Percentiles rank a stretch among this genome's conserved stretches.
phyloP scores from a whole-genome alignment of 2,888 invertebrate species.

The Drosophila bunnanda region DNA sequence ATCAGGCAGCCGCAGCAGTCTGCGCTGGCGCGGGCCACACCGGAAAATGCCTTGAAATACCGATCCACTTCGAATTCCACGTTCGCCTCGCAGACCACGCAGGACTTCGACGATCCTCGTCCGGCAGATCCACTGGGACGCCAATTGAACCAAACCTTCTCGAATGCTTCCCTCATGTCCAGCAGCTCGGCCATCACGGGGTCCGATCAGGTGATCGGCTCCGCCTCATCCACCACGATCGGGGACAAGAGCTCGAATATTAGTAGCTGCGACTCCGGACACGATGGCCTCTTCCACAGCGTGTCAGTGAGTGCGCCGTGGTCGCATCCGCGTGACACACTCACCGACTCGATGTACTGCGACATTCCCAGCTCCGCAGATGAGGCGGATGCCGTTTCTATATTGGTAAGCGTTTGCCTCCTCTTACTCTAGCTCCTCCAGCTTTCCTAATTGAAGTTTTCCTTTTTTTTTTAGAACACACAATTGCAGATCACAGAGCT shows the following conservation, averaged over 20 bases:
- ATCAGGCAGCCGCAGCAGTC: conserved; percentile 50
- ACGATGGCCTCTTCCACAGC: conserved; percentile 80
- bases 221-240: conserved; percentile 62
- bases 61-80: conserved; percentile 66
- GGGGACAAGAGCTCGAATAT: conserved; percentile 75
- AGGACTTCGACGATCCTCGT: conserved; percentile 17
- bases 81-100: conserved; percentile 53
- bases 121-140: conserved; percentile 48
- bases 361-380: conserved; percentile 72
- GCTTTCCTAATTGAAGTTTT: background rate
- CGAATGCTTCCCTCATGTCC: conserved; percentile 71
- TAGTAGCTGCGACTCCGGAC: conserved; percentile 82
- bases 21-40: conserved; percentile 54
- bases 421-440: background rate
- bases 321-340: conserved; percentile 45
- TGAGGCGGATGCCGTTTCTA: conserved; percentile 61
- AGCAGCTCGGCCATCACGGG: conserved; percentile 57
- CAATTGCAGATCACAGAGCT: conserved; percentile 57
- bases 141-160: conserved; percentile 72
- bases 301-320: conserved; percentile 70
- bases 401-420: conserved; percentile 44
- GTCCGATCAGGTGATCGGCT: conserved; percentile 64
- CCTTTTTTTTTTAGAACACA: conserved; percentile 48
- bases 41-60: conserved; percentile 69
- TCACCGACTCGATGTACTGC: conserved; percentile 71